phyloP scores from a whole-genome alignment of 2,113 vertebrate genomes.

The Illadopsis cleaveri region DNA sequence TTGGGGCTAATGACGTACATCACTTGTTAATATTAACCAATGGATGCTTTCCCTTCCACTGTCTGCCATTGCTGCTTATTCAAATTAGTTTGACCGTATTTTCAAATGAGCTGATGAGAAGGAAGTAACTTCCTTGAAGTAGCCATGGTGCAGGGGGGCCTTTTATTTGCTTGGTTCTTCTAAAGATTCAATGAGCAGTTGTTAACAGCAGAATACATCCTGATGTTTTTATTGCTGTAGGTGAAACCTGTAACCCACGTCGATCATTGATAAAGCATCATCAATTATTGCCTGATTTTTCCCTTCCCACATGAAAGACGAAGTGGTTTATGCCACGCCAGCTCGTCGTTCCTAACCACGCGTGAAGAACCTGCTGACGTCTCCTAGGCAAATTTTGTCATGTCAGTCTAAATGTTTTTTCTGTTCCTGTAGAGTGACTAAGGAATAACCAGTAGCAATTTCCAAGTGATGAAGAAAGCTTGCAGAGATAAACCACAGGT shows the following conservation, averaged over 20 bases:
- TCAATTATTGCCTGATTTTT: conserved; percentile 44
- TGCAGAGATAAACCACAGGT: conserved; percentile 19
- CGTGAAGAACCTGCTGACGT: conserved; percentile 37
- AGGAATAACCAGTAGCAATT: conserved; percentile 70
- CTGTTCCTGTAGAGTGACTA: conserved; percentile 32
- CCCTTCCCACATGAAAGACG: fast-evolving
- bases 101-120: neutral
- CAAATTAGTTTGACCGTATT: neutral
- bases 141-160: neutral
- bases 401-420: conserved; percentile 29
- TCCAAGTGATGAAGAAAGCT: conserved; percentile 59
- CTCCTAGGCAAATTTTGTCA: conserved; percentile 51
- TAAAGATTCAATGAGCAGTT: neutral
- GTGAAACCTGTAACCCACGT: neutral
- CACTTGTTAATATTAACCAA: neutral
- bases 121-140: neutral
- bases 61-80: neutral
- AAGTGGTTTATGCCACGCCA: neutral
- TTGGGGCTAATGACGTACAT: fast-evolving
- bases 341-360: conserved; percentile 46
- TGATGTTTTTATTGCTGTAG: neutral
- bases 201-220: neutral
- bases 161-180: neutral
- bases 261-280: neutral
- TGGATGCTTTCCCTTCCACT: neutral